phyloP scores from a whole-genome alignment of 2,113 vertebrate genomes.

The Aspidoscelis tigris region DNA sequence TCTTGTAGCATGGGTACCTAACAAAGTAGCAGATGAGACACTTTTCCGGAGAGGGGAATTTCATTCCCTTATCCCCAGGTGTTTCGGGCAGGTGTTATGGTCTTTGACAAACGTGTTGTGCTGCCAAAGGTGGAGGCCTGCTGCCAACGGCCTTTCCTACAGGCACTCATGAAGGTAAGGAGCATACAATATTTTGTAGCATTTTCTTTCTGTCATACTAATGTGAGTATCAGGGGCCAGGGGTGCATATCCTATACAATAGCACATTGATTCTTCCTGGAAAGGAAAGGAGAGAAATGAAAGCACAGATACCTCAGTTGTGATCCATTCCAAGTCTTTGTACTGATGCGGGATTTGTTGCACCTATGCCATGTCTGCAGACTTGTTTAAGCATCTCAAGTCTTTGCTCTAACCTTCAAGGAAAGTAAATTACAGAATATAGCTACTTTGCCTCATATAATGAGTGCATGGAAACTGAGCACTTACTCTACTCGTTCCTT shows the following conservation, averaged over 20 bases:
- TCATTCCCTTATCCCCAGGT: background rate
- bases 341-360: background rate
- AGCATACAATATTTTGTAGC: too few species aligned
- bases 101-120: too few species aligned
- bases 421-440: background rate
- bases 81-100: too few species aligned
- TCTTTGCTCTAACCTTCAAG: background rate
- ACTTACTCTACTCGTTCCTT: background rate
- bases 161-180: too few species aligned
- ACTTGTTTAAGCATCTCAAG: background rate
- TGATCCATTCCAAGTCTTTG: background rate
- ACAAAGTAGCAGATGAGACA: too few species aligned
- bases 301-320: background rate
- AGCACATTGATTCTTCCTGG: too few species aligned
- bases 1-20: too few species aligned
- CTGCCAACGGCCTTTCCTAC: too few species aligned
- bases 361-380: background rate
- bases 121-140: background rate
- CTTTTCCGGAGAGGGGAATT: background rate
- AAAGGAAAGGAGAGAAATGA: background rate
- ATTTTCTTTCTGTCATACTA: too few species aligned
- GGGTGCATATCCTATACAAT: too few species aligned
- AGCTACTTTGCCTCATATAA: background rate
- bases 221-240: too few species aligned
- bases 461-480: background rate